Evolutionary conservation across 2,888 invertebrate species (phyloP).

Genomic region (Archaeoteleia sp.): DNA sequence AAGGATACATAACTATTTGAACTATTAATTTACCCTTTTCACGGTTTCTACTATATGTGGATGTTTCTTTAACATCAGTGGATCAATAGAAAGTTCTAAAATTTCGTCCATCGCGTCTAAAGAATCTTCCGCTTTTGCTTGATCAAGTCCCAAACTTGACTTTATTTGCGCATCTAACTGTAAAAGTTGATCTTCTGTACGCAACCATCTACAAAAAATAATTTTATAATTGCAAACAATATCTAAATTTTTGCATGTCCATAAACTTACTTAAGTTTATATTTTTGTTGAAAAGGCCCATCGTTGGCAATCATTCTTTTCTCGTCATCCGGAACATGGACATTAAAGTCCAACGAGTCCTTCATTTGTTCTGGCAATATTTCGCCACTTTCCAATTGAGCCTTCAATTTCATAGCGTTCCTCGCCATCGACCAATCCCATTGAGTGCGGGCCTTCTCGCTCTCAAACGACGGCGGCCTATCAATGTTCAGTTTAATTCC

Average conservation of each 20-base stretch:
- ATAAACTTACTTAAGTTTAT: slow-evolving; percentile 64
- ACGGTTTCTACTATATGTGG: slow-evolving; percentile 87
- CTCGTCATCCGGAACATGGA: slow-evolving; percentile 79
- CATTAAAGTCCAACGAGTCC: slow-evolving; percentile 79
- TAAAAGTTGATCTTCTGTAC: slow-evolving; percentile 81
- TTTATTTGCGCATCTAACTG: slow-evolving; percentile 82
- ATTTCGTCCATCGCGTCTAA: slow-evolving; percentile 81
- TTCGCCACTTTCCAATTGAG: slow-evolving; percentile 79
- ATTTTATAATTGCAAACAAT: neutral
- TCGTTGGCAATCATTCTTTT: slow-evolving; percentile 72
- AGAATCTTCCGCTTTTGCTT: slow-evolving; percentile 84
- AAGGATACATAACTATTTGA: slow-evolving; percentile 5
- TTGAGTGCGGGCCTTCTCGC: slow-evolving; percentile 78
- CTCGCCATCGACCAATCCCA: slow-evolving; percentile 82
- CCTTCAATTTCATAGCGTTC: slow-evolving; percentile 80
- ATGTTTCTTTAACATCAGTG: slow-evolving; percentile 88
- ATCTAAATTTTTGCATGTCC: neutral
- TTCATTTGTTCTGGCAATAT: slow-evolving; percentile 78
- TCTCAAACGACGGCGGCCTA: slow-evolving; percentile 79
- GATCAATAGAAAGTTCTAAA: slow-evolving; percentile 79
- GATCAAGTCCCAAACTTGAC: slow-evolving; percentile 80
- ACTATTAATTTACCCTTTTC: slow-evolving; percentile 77
- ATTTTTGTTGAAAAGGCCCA: slow-evolving; percentile 76
- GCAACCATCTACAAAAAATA: slow-evolving; percentile 76
- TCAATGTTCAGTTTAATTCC: slow-evolving; percentile 81